A percentile compares a stretch with the other conserved stretches of the same genome.
Conservation (phyloP, 2,888 invertebrate species). For the Volucella inanis region DNA sequence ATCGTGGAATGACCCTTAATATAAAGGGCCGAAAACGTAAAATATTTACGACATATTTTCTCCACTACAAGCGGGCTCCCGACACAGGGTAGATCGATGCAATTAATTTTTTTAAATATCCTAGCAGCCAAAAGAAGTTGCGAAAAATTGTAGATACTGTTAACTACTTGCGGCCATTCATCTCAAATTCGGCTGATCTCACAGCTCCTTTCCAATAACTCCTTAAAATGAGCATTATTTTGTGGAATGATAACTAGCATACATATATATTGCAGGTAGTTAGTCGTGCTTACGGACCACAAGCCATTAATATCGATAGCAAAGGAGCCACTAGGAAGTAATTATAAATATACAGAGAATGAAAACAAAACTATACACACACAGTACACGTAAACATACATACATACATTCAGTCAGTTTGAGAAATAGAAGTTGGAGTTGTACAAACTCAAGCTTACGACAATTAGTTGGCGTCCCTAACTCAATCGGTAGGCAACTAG, state of each 20-base stretch:
- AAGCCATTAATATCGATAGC: conserved; percentile 8
- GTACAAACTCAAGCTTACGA: too few relatives aligned
- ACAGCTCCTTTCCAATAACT: not conserved
- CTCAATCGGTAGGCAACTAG: too few relatives aligned
- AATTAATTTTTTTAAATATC: not conserved
- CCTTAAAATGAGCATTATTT: conserved; percentile 14
- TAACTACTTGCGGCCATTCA: conserved; percentile 9
- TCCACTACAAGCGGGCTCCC: not conserved
- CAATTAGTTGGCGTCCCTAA: too few relatives aligned
- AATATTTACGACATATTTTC: too few relatives aligned
- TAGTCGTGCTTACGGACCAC: conserved; percentile 15
- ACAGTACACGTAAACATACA: not conserved
- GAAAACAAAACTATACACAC: conserved; percentile 15
- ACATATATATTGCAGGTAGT: too few relatives aligned
- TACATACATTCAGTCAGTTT: conserved; percentile 8
- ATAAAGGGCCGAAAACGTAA: too few relatives aligned
- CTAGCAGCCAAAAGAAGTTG: conserved; percentile 11
- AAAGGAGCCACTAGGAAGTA: not conserved
- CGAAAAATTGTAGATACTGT: conserved; percentile 18
- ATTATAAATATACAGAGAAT: conserved; percentile 17
- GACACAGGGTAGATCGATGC: conserved; percentile 5
- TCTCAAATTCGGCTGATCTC: not conserved
- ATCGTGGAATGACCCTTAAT: too few relatives aligned
- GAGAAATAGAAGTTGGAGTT: not conserved
- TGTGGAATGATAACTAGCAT: not conserved